Evolutionary conservation across 2,113 vertebrate species (phyloP), one percentile per base, ranked within the genome.

Genomic region (Aspiorhynchus laticeps): DNA sequence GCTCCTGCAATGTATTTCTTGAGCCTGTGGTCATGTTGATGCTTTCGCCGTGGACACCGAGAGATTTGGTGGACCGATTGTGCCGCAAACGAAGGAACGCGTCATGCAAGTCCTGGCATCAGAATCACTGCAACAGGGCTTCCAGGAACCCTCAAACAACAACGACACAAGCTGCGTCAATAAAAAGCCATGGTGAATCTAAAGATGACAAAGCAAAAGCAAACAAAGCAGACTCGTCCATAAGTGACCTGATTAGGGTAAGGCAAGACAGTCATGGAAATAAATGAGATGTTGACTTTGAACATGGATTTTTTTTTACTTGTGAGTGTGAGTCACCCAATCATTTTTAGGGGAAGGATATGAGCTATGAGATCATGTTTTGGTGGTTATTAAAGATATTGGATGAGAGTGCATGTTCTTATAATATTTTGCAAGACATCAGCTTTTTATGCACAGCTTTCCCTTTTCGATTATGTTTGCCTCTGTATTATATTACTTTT

Each of bases 1-100:
- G 95, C 90, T 91, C 93, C 65, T 95, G 93, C 38, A 96, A 96
- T 2, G 94, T 96, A 0, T 96, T 96, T 88, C 92, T 96, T 86
- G 95, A 96, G 87, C 96, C 96, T 0, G 90, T 93, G 10, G 91
- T 96, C 59, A 95, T 96, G 94, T 87, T 96, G 77, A 94, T 95
- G 90, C 87, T 96, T 1, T 96, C 95, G 1, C 94, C 94, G 0
- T 91, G 91, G 0, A 87, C 73, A 43, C 93, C 94, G 0, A 88
- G 63, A 41, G 90, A 93, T 48, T 0, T 95, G 77, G 17, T 92
- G 63, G 90, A 89, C 51, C 90, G 89, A 76, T 53, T 94, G 0
- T 95, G 94, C 0, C 88, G 87, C 17, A 84, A 69, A 59, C 90
- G 81, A 43, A 90, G 91, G 48, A 82, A 85, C 0, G 31, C 36